A percentile compares a stretch with the other conserved stretches of the same genome.
Conservation (phyloP, 2,797 vertebrate species). For the Coregonus ussuriensis region DNA sequence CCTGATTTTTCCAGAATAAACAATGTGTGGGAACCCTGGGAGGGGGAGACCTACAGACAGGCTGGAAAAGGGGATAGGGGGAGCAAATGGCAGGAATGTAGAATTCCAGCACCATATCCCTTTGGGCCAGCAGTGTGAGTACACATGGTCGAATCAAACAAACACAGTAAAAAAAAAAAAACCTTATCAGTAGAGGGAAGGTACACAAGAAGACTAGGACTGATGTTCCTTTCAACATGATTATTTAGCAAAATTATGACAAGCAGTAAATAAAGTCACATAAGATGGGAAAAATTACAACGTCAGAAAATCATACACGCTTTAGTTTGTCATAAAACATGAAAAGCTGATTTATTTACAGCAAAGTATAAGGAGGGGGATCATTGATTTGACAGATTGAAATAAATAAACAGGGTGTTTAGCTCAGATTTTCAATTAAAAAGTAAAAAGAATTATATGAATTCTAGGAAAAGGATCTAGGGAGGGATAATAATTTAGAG, state of each 20-base stretch:
- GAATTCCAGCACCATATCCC: background rate
- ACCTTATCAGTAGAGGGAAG: background rate
- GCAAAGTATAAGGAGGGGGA: background rate
- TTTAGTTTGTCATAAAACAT: background rate
- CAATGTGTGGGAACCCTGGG: background rate
- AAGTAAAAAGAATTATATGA: too few species aligned
- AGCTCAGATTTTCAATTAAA: too few species aligned
- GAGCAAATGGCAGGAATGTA: background rate
- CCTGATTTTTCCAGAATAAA: too few species aligned
- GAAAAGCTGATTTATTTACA: background rate
- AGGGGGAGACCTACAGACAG: background rate
- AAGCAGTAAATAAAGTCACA: background rate
- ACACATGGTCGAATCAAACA: conserved; percentile 3
- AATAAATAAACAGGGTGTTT: too few species aligned
- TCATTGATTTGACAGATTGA: background rate
- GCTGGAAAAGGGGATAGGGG: background rate
- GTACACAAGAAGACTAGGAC: background rate
- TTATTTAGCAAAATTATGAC: background rate
- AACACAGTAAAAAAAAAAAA: background rate
- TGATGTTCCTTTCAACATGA: background rate
- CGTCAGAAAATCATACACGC: background rate
- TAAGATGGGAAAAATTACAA: background rate
- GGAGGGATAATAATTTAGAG: background rate
- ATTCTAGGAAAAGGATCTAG: too few species aligned
- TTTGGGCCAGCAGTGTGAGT: background rate